Percentiles rank a stretch among this genome's conserved stretches.
Evolutionary conservation across 2,888 invertebrate genomes (phyloP).

Genomic region (Pediacus dermestoides): DNA sequence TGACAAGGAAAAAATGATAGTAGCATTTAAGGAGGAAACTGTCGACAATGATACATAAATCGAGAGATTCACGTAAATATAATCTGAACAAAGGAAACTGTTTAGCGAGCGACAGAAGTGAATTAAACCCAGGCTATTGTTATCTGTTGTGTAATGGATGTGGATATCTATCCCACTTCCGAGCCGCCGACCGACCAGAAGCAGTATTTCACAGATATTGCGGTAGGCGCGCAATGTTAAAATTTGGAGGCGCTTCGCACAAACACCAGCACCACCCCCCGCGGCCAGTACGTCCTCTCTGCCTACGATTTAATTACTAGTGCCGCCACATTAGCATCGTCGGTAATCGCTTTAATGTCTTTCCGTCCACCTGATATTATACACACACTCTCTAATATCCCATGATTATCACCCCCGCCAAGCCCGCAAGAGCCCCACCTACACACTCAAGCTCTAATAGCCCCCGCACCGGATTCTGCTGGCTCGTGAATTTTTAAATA

Average conservation of each 20-base stretch:
- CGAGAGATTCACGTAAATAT: conserved; percentile 41
- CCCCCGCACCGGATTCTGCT: too few species aligned
- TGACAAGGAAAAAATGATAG: conserved; percentile 17
- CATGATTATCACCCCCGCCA: conserved; percentile 4
- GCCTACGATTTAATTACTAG: conserved; percentile 24
- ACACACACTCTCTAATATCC: conserved; percentile 22
- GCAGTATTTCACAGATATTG: conserved; percentile 42
- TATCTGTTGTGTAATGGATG: conserved; percentile 48
- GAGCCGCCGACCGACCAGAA: conserved; percentile 35
- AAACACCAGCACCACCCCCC: too few species aligned
- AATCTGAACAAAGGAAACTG: conserved; percentile 46
- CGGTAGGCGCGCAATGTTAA: conserved; percentile 5
- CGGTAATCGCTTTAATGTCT: conserved; percentile 27
- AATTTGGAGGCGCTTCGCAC: too few species aligned
- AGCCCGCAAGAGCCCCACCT: background rate
- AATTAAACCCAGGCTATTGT: conserved; percentile 48
- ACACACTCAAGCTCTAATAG: background rate
- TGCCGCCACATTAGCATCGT: conserved; percentile 25
- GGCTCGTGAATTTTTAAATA: conserved; percentile 5
- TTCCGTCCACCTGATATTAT: conserved; percentile 27
- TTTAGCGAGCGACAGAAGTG: conserved; percentile 46
- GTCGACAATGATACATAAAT: conserved; percentile 37
- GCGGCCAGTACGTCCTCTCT: too few species aligned
- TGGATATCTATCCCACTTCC: conserved; percentile 45
- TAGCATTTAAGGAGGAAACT: conserved; percentile 29